These are phyloP conservation scores for Folsomia candida DNA, from an alignment of 2,888 invertebrate genomes.

Conservation along the genomic window DNA sequence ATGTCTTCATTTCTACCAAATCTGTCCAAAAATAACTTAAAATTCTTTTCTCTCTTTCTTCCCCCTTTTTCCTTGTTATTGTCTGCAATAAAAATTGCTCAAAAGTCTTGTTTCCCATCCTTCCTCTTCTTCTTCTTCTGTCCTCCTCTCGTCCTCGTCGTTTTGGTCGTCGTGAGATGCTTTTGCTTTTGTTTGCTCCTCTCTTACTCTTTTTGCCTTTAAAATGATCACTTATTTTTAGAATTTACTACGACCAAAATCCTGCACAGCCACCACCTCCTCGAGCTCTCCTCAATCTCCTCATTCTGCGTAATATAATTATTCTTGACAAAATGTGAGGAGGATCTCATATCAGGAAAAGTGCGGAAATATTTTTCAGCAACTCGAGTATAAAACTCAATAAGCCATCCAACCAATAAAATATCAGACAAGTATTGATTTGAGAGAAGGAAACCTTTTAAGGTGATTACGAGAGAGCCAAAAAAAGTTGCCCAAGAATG, in stretches of 20 bases:
- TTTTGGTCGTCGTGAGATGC: background rate
- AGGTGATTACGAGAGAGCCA: background rate
- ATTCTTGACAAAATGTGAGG: background rate
- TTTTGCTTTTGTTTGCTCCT: background rate
- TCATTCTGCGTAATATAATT: background rate
- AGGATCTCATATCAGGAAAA: background rate
- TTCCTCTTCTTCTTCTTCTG: background rate
- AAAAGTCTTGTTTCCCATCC: background rate
- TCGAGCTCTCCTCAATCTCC: background rate
- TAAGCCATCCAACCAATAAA: background rate
- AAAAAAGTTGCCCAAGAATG: no score
- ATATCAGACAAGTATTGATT: background rate
- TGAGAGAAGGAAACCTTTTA: slow-evolving; percentile 1
- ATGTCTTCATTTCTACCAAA: slow-evolving; percentile 1
- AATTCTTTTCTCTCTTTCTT: background rate
- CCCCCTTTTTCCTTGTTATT: background rate
- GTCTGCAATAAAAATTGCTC: background rate
- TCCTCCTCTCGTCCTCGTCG: background rate
- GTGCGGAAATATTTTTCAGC: background rate
- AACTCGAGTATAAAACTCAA: background rate
- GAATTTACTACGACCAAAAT: background rate
- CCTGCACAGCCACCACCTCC: background rate
- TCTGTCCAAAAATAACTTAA: background rate
- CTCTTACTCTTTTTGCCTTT: background rate
- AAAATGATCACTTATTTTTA: slow-evolving; percentile 3